phyloP scores from a whole-genome alignment of 2,113 vertebrate genomes.

The Atherinomorus stipes region DNA sequence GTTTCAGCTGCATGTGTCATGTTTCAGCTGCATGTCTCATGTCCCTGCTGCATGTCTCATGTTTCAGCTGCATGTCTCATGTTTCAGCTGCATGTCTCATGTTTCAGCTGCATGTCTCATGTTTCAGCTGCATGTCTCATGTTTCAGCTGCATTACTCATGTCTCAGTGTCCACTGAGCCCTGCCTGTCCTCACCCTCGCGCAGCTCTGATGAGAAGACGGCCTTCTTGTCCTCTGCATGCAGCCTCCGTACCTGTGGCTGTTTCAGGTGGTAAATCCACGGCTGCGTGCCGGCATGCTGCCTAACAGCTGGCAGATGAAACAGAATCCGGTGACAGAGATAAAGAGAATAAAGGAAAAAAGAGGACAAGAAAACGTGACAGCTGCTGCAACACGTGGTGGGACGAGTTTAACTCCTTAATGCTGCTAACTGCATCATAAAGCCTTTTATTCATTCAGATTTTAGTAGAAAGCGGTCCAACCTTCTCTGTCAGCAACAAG shows the following conservation, averaged over 20 bases:
- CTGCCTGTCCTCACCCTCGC: constrained; percentile 3
- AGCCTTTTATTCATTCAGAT: too few species aligned
- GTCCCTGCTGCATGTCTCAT: too few species aligned
- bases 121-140: too few species aligned
- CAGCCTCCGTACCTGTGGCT: constrained; percentile 16
- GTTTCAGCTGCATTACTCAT: too few species aligned
- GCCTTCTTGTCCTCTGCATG: constrained; percentile 11
- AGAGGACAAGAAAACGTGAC: neutral
- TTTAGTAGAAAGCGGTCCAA: too few species aligned
- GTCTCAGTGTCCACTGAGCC: constrained; percentile 1
- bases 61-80: too few species aligned
- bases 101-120: too few species aligned
- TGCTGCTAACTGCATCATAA: neutral
- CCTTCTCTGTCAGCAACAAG: too few species aligned
- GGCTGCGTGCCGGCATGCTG: neutral
- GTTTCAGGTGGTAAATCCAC: constrained; percentile 29
- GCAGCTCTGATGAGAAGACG: constrained; percentile 13
- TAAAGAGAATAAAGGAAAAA: constrained; percentile 5
- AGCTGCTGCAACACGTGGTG: constrained; percentile 1
- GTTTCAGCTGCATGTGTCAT: too few species aligned
- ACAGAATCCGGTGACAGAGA: neutral
- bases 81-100: too few species aligned
- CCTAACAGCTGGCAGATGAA: neutral
- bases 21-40: too few species aligned
- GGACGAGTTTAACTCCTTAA: neutral